These are phyloP conservation scores for Cosmia trapezina DNA, from an alignment of 2,888 invertebrate species.

Conservation along the genomic window DNA sequence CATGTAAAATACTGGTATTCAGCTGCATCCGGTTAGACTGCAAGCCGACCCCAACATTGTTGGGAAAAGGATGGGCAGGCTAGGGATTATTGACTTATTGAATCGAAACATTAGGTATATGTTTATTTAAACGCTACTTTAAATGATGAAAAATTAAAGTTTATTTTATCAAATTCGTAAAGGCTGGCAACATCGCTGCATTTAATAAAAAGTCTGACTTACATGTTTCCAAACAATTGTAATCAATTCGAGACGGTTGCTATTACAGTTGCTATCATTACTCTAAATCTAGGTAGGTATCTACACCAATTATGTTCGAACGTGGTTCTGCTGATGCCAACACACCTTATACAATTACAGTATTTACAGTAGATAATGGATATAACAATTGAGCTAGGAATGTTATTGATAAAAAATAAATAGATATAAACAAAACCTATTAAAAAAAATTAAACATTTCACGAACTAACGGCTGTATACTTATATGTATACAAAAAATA, in stretches of 20 bases:
- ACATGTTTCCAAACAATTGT: slow-evolving; percentile 24
- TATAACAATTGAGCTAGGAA: not conserved
- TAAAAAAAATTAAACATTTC: too few relatives aligned
- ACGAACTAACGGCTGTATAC: not conserved
- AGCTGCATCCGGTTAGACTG: too few relatives aligned
- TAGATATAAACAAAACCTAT: too few relatives aligned
- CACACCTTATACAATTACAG: slow-evolving; percentile 19
- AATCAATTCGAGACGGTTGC: slow-evolving; percentile 28
- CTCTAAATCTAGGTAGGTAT: slow-evolving; percentile 29
- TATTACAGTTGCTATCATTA: slow-evolving; percentile 27
- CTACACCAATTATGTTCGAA: slow-evolving; percentile 11
- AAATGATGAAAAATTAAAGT: not conserved
- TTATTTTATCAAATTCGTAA: slow-evolving; percentile 4
- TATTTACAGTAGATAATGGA: not conserved
- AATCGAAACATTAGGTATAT: not conserved
- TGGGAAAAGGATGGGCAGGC: not conserved
- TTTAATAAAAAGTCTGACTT: not conserved
- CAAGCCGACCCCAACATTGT: too few relatives aligned
- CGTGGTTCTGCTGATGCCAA: not conserved
- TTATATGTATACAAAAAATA: not conserved
- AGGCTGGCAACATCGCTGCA: not conserved
- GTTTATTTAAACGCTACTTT: not conserved
- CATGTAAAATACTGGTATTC: too few relatives aligned
- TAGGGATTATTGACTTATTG: not conserved
- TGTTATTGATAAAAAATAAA: not conserved